phyloP scores from a whole-genome alignment of 1,140 invertebrate genomes.

The Drosophila orosa region DNA sequence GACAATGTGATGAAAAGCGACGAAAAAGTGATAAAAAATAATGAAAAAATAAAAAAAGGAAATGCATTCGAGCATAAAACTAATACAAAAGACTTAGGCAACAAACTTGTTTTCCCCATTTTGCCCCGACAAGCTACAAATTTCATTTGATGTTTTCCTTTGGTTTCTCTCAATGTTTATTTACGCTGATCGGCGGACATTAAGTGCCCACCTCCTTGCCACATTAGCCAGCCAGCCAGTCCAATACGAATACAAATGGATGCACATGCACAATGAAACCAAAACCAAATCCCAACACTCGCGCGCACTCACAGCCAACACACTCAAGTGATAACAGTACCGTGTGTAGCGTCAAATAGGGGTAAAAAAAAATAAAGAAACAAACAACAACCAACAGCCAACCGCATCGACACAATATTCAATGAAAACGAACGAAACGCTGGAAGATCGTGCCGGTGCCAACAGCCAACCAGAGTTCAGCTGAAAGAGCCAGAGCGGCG shows the following conservation, averaged over 20 bases:
- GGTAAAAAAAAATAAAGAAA: conserved; percentile 21
- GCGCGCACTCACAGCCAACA: conserved; percentile 22
- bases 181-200: conserved; percentile 70
- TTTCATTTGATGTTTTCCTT: conserved; percentile 53
- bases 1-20: too few relatives aligned
- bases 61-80: background rate
- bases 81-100: conserved; percentile 62
- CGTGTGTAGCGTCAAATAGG: conserved; percentile 62
- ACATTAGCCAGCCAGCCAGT: conserved; percentile 60
- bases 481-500: conserved; percentile 13
- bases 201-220: conserved; percentile 77
- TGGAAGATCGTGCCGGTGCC: conserved; percentile 59
- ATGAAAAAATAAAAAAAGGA: background rate
- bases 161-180: conserved; percentile 55
- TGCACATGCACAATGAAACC: conserved; percentile 76
- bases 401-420: conserved; percentile 75
- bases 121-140: conserved; percentile 62
- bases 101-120: conserved; percentile 77
- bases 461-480: conserved; percentile 76
- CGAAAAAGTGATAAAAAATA: too few relatives aligned
- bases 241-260: conserved; percentile 76
- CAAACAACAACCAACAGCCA: conserved; percentile 66
- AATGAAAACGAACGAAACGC: conserved; percentile 78
- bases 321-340: conserved; percentile 70
- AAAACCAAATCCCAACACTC: conserved; percentile 24